Evolutionary conservation across 2,113 vertebrate genomes (phyloP).

Genomic region (Vombatus ursinus): DNA sequence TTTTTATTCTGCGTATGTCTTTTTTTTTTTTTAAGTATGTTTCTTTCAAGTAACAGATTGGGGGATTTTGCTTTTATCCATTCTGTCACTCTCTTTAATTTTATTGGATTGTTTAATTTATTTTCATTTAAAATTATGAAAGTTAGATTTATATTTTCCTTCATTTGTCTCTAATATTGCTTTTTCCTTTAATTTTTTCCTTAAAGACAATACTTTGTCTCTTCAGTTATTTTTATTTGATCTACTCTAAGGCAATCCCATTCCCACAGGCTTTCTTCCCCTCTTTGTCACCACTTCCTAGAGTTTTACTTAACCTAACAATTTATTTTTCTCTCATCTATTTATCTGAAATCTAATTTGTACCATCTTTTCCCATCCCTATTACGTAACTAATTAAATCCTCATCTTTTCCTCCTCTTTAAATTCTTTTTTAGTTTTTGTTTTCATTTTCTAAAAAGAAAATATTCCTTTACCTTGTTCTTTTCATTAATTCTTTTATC

Average conservation of each 20-base stretch:
- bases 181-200: not conserved
- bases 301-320: no score
- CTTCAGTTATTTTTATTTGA: not conserved
- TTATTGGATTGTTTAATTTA: not conserved
- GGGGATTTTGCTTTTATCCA: not conserved
- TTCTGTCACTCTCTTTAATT: not conserved
- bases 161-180: not conserved
- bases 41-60: not conserved
- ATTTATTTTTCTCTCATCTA: no score
- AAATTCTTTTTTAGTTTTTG: no score
- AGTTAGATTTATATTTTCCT: not conserved
- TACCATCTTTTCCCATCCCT: no score
- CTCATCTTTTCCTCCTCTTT: no score
- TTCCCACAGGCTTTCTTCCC: not conserved
- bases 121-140: not conserved
- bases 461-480: no score
- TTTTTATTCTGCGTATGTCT: not conserved
- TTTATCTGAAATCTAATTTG: no score
- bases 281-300: no score
- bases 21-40: not conserved
- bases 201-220: not conserved
- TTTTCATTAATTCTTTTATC: no score
- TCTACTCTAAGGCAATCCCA: not conserved
- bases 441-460: no score
- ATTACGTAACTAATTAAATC: no score